Evolutionary conservation across 2,797 vertebrate species (phyloP), one percentile per base, ranked within the genome.

Genomic region (Arnoldichthys spilopterus): DNA sequence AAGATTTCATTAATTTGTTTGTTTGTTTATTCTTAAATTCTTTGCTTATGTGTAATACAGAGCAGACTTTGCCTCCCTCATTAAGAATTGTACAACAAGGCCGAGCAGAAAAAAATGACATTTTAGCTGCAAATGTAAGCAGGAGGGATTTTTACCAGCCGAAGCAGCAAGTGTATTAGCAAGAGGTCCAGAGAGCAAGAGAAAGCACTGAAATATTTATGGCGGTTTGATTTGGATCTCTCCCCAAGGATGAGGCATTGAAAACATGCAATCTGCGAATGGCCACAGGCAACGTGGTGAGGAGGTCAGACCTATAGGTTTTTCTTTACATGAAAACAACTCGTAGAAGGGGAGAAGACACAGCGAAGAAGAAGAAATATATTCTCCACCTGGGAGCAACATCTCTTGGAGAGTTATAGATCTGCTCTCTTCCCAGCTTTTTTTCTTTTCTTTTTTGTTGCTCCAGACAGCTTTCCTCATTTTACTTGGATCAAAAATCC

Each of bases 191-290:
- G 84, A 87, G 88, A 92, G 91, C 87, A 82, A 81, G 85, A 86
- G 85, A 86, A 81, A 84, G 86, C 91, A 89, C 87, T 96, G 90
- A 94, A 97, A 96, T 97, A 96, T 96, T 97, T 95, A 95, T 94
- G 89, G 88, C 90, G 79, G 86, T 93, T 92, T 94, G 95, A 95
- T 94, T 93, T 86, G 85, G 94, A 95, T 91, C 89, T 87, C 84
- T 95, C 93, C 91, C 93, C 30, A 82, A 87, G 91, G 95, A 95
- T 85, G 84, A 88, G 88, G 88, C 87, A 89, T 85, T 87, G 92
- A 94, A 95, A 96, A 92, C 91, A 91, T 90, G 90, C 90, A 92
- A 91, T 94, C 91, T 90, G 91, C 82, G 90, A 90, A 93, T 92
- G 87, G 95, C 96, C 93, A 77, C 86, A 94, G 95, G 95, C 95